phyloP scores from a whole-genome alignment of 2,113 vertebrate genomes.

The Miniopterus natalensis region DNA sequence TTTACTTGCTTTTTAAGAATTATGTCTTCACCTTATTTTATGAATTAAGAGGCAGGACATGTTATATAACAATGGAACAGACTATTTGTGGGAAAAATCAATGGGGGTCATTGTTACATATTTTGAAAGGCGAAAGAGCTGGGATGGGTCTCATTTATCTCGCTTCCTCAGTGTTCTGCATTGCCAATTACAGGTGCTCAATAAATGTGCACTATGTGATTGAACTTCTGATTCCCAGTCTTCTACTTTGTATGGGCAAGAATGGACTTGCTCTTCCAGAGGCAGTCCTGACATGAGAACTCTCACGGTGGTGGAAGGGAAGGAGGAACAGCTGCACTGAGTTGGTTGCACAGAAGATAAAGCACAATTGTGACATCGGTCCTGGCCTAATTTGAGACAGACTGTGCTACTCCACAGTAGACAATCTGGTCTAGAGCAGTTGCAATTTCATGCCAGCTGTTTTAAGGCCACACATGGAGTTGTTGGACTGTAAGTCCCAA shows the following conservation, averaged over 20 bases:
- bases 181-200: not conserved
- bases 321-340: not conserved
- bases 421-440: constrained; percentile 5
- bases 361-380: not conserved
- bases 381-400: constrained; percentile 56
- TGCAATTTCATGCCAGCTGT: constrained; percentile 64
- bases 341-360: constrained; percentile 54
- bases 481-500: not conserved
- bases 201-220: not conserved
- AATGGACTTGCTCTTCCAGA: not conserved
- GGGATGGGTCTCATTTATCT: not conserved
- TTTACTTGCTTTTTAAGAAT: not conserved
- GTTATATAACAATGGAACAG: not conserved
- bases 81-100: not conserved
- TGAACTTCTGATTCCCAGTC: not conserved
- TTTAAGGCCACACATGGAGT: constrained; percentile 56
- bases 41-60: not conserved
- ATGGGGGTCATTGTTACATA: not conserved
- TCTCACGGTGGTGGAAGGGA: not conserved
- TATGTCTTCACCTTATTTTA: not conserved
- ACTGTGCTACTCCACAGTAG: not conserved
- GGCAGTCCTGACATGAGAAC: not conserved
- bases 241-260: not conserved
- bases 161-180: not conserved
- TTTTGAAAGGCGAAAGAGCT: not conserved